A percentile compares a stretch with the other conserved stretches of the same genome.
phyloP scores from a whole-genome alignment of 2,888 invertebrate genomes.

The Galerucella pusilla region DNA sequence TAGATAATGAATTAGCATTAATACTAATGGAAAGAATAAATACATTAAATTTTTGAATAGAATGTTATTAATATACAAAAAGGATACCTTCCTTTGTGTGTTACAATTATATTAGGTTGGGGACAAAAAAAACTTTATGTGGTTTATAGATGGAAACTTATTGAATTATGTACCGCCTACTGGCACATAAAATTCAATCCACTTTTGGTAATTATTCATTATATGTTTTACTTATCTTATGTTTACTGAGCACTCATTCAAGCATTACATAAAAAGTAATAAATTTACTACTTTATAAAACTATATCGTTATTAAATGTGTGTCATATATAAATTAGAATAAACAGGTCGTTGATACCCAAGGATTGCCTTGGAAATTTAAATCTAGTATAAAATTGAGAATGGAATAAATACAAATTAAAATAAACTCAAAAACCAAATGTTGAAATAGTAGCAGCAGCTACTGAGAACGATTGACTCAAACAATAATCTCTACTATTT shows the following conservation, averaged over 20 bases:
- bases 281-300: background rate
- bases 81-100: too few relatives aligned
- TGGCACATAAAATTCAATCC: background rate
- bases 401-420: too few relatives aligned
- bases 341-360: background rate
- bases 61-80: background rate
- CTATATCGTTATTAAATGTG: background rate
- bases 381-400: too few relatives aligned
- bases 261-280: background rate
- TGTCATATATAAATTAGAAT: background rate
- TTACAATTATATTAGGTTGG: too few relatives aligned
- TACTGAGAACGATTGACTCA: too few relatives aligned
- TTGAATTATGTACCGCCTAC: too few relatives aligned
- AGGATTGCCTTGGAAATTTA: background rate
- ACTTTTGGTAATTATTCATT: background rate
- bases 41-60: background rate
- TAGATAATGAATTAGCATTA: background rate
- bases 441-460: too few relatives aligned
- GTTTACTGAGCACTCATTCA: conserved; percentile 1
- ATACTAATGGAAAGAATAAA: background rate
- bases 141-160: too few relatives aligned
- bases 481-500: too few relatives aligned
- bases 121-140: too few relatives aligned
- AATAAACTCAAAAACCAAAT: too few relatives aligned
- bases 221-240: conserved; percentile 3